phyloP scores from a whole-genome alignment of 2,888 invertebrate genomes.

The Cosmorhoe ocellata region DNA sequence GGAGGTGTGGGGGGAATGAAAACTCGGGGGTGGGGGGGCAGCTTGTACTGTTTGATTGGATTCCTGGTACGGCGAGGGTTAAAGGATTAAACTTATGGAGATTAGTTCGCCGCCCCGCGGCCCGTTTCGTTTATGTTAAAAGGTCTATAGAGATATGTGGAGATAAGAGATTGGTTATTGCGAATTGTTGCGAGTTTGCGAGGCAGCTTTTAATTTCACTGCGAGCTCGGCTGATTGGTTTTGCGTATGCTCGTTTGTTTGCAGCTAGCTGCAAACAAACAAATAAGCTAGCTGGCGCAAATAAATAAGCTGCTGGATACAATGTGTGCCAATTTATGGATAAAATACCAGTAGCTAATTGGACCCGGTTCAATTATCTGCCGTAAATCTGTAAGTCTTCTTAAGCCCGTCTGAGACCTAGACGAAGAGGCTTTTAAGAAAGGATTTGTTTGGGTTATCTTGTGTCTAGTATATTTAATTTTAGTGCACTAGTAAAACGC shows the following conservation, averaged over 20 bases:
- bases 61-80: conserved; percentile 80
- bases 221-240: conserved; percentile 57
- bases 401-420: conserved; percentile 14
- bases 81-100: conserved; percentile 83
- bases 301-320: conserved; percentile 16
- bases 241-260: conserved; percentile 42
- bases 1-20: conserved; percentile 49
- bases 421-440: conserved; percentile 10
- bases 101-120: conserved; percentile 81
- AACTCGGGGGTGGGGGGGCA: conserved; percentile 50
- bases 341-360: conserved; percentile 26
- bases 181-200: conserved; percentile 74
- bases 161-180: conserved; percentile 82
- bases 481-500: background rate
- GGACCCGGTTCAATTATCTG: conserved; percentile 12
- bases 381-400: conserved; percentile 3
- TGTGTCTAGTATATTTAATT: no score
- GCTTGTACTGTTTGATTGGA: conserved; percentile 83
- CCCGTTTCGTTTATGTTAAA: conserved; percentile 79
- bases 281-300: no score
- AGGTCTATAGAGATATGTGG: conserved; percentile 78
- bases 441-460: conserved; percentile 12
- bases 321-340: conserved; percentile 11
- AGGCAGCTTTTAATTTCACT: conserved; percentile 67
- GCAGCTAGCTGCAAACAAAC: no score